Percentiles rank a stretch among this genome's conserved stretches.
These are phyloP conservation scores for Zaprionus nigranus DNA, from an alignment of 1,140 invertebrate species.

Conservation along the genomic window DNA sequence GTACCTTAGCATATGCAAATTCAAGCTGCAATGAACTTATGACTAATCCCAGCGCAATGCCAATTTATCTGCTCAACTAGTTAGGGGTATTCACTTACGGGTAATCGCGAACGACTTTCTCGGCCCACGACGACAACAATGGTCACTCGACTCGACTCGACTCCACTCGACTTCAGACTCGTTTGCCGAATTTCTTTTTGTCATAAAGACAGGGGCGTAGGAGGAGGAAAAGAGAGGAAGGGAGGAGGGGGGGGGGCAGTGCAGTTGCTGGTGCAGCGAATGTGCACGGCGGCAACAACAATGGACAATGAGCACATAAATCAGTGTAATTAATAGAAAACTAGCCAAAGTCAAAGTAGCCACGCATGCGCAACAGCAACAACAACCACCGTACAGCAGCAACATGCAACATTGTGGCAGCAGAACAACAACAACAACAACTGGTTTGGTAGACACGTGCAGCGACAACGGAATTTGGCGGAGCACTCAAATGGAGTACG, in stretches of 20 bases:
- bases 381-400: background rate
- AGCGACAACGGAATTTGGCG: slow-evolving; percentile 21
- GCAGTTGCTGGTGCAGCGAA: slow-evolving; percentile 6
- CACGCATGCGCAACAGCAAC: slow-evolving; percentile 45
- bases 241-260: background rate
- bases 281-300: slow-evolving; percentile 56
- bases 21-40: background rate
- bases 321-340: slow-evolving; percentile 84
- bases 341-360: slow-evolving; percentile 61
- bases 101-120: slow-evolving; percentile 14
- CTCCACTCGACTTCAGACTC: background rate
- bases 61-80: slow-evolving; percentile 42
- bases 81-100: slow-evolving; percentile 14
- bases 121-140: slow-evolving; percentile 36
- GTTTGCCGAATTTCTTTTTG: slow-evolving; percentile 50
- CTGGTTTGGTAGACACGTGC: slow-evolving; percentile 46
- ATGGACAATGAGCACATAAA: slow-evolving; percentile 83
- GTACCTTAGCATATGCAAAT: background rate
- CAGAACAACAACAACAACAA: slow-evolving; percentile 17
- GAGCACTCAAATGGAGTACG: slow-evolving; percentile 21
- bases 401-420: slow-evolving; percentile 23
- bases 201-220: slow-evolving; percentile 30
- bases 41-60: slow-evolving; percentile 12
- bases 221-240: background rate
- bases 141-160: slow-evolving; percentile 3